Percentiles rank a stretch among this genome's conserved stretches.
Conservation (phyloP, 2,888 invertebrate species). For the Dasysyrphus tricinctus region DNA sequence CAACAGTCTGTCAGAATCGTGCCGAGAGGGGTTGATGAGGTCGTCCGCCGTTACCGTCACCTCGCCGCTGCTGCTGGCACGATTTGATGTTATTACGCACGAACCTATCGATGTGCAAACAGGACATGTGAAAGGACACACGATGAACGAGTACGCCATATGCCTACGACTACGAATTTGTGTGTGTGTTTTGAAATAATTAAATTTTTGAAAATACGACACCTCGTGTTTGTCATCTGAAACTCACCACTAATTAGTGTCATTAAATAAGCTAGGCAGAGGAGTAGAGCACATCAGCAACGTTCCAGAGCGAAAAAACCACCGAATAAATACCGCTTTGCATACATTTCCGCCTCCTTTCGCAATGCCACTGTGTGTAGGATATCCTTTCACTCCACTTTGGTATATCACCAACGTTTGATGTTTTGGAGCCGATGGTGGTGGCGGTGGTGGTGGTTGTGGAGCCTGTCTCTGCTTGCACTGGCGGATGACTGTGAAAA, state of each 20-base stretch:
- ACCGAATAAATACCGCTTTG: constrained; percentile 76
- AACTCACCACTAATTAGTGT: constrained; percentile 83
- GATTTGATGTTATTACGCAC: constrained; percentile 77
- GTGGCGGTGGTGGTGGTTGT: background rate
- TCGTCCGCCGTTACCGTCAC: constrained; percentile 29
- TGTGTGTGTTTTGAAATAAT: constrained; percentile 75
- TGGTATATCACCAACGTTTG: constrained; percentile 58
- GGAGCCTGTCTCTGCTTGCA: constrained; percentile 26
- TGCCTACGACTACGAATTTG: constrained; percentile 33
- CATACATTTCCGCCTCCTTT: constrained; percentile 70
- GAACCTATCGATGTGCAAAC: constrained; percentile 75
- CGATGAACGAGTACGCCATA: constrained; percentile 47
- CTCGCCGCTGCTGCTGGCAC: constrained; percentile 62
- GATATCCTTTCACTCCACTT: constrained; percentile 61
- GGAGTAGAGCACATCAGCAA: constrained; percentile 75
- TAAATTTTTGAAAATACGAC: constrained; percentile 77
- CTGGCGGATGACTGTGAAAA: constrained; percentile 53
- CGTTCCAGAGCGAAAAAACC: constrained; percentile 70
- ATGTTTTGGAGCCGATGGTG: constrained; percentile 49
- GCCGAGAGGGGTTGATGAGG: constrained; percentile 73
- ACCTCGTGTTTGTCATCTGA: constrained; percentile 82
- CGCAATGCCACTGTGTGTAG: constrained; percentile 31
- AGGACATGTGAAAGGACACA: constrained; percentile 73
- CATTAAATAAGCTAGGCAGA: constrained; percentile 82
- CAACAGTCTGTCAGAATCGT: constrained; percentile 75